Evolutionary conservation across 2,888 invertebrate species (phyloP).

Genomic region (Acronicta leporina): DNA sequence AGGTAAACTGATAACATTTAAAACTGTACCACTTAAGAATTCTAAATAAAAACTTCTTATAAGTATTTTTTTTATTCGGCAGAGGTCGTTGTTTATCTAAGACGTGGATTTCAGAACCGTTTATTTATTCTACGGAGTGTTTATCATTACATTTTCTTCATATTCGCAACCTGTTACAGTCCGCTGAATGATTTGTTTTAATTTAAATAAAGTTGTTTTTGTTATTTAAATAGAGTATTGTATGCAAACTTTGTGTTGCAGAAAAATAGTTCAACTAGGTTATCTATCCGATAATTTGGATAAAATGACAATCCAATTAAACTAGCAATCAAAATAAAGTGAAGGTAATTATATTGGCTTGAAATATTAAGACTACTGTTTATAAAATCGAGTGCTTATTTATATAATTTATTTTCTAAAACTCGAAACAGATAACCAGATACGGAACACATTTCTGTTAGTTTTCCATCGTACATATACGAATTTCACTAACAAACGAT

Average conservation of each 20-base stretch:
- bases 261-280: background rate
- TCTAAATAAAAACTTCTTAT: constrained; percentile 27
- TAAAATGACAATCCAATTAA: too few relatives aligned
- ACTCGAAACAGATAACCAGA: background rate
- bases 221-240: constrained; percentile 27
- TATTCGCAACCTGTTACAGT: constrained; percentile 25
- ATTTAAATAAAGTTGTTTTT: constrained; percentile 18
- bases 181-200: constrained; percentile 24
- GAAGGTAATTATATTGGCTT: background rate
- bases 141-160: constrained; percentile 40
- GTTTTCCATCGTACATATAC: constrained; percentile 3
- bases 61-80: constrained; percentile 15
- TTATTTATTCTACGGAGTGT: constrained; percentile 35
- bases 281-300: background rate
- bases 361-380: background rate
- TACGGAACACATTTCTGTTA: constrained; percentile 10
- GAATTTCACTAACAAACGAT: constrained; percentile 18
- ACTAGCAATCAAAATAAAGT: too few relatives aligned
- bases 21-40: constrained; percentile 1
- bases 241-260: constrained; percentile 15
- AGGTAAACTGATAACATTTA: background rate
- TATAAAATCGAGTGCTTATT: background rate
- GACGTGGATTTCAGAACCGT: constrained; percentile 17
- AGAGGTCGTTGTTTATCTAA: constrained; percentile 32
- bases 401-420: constrained; percentile 1